Evolutionary conservation across 1,140 invertebrate genomes (phyloP).

Genomic region (Portunus trituberculatus): DNA sequence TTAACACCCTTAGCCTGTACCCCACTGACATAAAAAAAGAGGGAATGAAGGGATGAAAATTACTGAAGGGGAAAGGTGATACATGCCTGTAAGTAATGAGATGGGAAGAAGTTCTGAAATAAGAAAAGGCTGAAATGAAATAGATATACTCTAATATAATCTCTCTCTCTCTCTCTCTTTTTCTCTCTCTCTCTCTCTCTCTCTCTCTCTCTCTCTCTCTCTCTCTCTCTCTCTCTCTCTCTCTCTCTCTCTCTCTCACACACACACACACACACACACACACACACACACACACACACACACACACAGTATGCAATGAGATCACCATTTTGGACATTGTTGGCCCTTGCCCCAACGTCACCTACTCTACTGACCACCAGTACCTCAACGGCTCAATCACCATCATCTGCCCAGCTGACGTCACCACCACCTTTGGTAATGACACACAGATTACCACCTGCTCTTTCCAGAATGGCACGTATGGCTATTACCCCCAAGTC

Average conservation of each 20-base stretch:
- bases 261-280: not conserved
- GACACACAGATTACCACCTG: not conserved
- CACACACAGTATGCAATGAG: not conserved
- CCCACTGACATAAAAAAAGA: too few relatives aligned
- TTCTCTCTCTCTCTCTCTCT: too few relatives aligned
- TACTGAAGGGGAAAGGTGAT: not conserved
- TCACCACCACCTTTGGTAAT: not conserved
- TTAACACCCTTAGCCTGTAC: too few relatives aligned
- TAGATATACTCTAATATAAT: too few relatives aligned
- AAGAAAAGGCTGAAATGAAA: too few relatives aligned
- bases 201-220: too few relatives aligned
- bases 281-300: not conserved
- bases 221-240: too few relatives aligned
- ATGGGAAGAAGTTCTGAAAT: too few relatives aligned
- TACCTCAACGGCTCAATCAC: conserved; percentile 15
- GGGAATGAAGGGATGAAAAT: not conserved
- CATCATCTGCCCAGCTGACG: not conserved
- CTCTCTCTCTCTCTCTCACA: too few relatives aligned
- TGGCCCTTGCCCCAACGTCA: not conserved
- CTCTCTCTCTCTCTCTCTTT: too few relatives aligned
- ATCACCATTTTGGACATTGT: not conserved
- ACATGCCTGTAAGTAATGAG: too few relatives aligned
- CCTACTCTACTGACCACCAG: not conserved
- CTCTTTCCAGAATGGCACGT: not conserved
- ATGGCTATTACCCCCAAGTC: not conserved